These are phyloP conservation scores for Acestrorhynchus altus DNA, from an alignment of 2,797 vertebrate genomes.

Conservation along the genomic window DNA sequence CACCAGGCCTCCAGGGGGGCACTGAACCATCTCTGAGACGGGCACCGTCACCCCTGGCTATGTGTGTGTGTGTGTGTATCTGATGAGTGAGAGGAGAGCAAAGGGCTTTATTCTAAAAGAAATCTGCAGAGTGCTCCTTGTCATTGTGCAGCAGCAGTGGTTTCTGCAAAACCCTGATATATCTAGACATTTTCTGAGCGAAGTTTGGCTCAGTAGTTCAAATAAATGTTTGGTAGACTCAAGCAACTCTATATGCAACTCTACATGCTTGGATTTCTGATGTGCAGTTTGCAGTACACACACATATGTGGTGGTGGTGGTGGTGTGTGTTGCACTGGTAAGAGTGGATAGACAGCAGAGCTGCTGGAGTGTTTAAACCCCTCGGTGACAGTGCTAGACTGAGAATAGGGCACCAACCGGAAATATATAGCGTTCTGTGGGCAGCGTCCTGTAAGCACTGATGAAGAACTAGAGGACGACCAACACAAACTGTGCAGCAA, in stretches of 20 bases:
- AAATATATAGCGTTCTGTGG: too few species aligned
- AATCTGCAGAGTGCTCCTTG: constrained; percentile 6
- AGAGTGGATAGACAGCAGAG: too few species aligned
- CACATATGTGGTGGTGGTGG: too few species aligned
- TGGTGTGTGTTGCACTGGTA: too few species aligned
- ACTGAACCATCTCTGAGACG: constrained; percentile 43
- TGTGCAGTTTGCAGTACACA: neutral
- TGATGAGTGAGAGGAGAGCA: constrained; percentile 12
- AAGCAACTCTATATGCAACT: too few species aligned
- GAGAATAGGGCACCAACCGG: too few species aligned
- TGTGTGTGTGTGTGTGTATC: constrained; percentile 16
- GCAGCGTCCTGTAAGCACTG: too few species aligned
- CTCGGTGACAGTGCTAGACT: too few species aligned
- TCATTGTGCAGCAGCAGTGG: neutral
- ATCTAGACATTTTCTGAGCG: neutral
- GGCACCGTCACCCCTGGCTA: constrained; percentile 25
- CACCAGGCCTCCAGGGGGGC: constrained; percentile 34
- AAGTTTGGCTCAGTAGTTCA: neutral
- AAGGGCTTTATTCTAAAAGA: constrained; percentile 17
- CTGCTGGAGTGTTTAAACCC: too few species aligned
- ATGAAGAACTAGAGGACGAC: too few species aligned
- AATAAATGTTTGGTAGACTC: neutral
- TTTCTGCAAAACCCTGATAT: neutral
- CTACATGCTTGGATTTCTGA: neutral
- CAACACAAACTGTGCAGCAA: too few species aligned